Base-by-base conservation (phyloP, 2,888 invertebrate genomes). In the Phanerotoma sp. region DNA sequence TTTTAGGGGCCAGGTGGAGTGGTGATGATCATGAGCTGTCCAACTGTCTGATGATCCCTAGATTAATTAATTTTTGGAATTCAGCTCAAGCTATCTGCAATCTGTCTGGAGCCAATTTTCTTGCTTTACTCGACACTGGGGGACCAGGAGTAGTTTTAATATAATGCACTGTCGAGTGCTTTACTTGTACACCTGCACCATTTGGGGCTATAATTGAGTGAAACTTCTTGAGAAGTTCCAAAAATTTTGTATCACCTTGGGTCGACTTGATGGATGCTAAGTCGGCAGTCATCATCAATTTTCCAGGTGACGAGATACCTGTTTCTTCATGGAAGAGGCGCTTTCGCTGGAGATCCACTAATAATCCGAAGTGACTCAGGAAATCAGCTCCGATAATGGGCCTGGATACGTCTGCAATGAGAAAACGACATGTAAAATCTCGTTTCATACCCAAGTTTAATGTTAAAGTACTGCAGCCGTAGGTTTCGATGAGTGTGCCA, bases 401-500 rank as follows among this genome's bases (percentile, higher is more conserved):
- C n/a, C n/a, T n/a, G n/a, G n/a, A 73, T 48, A 71, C 66, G 32
- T 73, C 68, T 0, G 72, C 72, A 1, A 72, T 60, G 5, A 69
- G 56, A 50, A 74, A 75, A 2, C 62, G 53, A 71, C 72, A 74
- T 0, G 60, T 46, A 21, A 68, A 70, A 4, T 52, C 53, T 3
- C 69, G 61, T 11, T 66, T 62, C 4, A 73, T 53, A 6, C 70
- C 66, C 1, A 75, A 48, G 25, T 73, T 58, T 3, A 72, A 44
- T 0, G 59, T 48, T 0, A 70, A 32, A 0, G 60, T 52, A 2
- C 57, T 55, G 5, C 48, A 57, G 0, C 72, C 74, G 54, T 70
- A 74, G 0, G 57, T 74, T 1, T 51, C 6, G 1, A 75, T 74
- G 0, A 35, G 15, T 0, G 69, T 54, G 3, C 67, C 66, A 41